These are phyloP conservation scores for Clangula hyemalis DNA, from an alignment of 2,797 vertebrate species.

Conservation along the genomic window DNA sequence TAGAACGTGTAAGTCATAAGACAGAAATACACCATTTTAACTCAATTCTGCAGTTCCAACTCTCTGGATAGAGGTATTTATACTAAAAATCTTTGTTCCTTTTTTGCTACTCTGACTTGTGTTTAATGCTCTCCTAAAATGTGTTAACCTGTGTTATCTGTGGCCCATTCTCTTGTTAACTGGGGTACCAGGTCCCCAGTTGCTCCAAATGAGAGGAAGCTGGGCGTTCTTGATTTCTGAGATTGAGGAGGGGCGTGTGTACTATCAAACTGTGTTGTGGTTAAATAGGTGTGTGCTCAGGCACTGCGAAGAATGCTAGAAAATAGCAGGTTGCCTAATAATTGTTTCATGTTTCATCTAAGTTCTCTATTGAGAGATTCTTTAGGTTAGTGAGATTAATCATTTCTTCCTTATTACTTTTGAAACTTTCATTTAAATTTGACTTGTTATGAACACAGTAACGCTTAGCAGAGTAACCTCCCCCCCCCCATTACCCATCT, in stretches of 20 bases:
- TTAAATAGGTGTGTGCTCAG: neutral
- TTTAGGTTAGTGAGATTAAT: neutral
- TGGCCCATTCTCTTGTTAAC: neutral
- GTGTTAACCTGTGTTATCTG: neutral
- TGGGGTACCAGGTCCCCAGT: neutral
- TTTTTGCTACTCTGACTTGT: neutral
- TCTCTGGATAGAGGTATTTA: neutral
- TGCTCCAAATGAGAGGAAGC: neutral
- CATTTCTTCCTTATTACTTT: neutral
- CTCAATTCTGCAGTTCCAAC: neutral
- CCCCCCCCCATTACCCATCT: rapidly evolving
- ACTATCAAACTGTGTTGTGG: neutral
- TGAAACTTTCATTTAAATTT: neutral
- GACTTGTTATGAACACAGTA: neutral
- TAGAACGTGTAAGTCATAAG: neutral
- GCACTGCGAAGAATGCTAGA: neutral
- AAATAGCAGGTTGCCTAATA: neutral
- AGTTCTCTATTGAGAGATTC: neutral
- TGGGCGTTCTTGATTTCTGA: rapidly evolving
- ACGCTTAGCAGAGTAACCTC: neutral
- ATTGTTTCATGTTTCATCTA: neutral
- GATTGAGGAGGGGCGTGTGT: neutral
- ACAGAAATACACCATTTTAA: neutral
- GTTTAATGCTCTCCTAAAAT: neutral
- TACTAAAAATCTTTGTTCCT: neutral